These are phyloP conservation scores for Corvus moneduloides DNA, from an alignment of 2,113 vertebrate genomes.

Conservation along the genomic window DNA sequence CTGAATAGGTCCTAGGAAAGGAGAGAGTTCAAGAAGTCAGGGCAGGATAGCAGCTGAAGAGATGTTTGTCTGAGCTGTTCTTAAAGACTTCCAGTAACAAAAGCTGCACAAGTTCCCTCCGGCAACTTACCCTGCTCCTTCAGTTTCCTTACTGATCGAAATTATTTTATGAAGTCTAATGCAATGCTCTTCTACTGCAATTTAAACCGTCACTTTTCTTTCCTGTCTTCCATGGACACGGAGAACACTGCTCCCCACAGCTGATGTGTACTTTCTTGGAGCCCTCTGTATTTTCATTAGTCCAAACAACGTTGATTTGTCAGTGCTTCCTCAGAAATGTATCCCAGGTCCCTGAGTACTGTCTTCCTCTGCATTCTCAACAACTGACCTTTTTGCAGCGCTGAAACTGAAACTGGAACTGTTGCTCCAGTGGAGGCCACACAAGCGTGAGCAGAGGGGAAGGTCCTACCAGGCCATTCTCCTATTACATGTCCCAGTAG, in stretches of 20 bases:
- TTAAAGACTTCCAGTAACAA: neutral
- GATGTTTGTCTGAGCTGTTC: neutral
- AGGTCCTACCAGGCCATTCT: neutral
- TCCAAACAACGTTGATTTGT: neutral
- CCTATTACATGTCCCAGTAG: neutral
- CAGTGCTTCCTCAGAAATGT: neutral
- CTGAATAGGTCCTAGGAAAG: neutral
- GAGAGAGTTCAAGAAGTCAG: slow-evolving; percentile 21
- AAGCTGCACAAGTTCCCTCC: neutral
- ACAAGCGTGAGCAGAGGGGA: neutral
- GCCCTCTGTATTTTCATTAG: neutral
- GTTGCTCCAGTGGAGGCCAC: neutral
- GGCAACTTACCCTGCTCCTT: neutral
- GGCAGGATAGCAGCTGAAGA: neutral
- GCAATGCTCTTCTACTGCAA: neutral
- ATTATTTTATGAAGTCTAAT: neutral
- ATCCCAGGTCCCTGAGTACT: neutral
- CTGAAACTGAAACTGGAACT: neutral
- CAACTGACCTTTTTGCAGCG: neutral
- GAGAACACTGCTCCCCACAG: neutral
- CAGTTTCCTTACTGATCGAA: neutral
- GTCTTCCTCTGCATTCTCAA: neutral
- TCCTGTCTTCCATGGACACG: neutral
- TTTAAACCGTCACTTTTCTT: neutral
- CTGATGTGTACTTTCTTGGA: neutral